Conservation (phyloP, 2,113 vertebrate genomes). For the Polypterus senegalus region DNA sequence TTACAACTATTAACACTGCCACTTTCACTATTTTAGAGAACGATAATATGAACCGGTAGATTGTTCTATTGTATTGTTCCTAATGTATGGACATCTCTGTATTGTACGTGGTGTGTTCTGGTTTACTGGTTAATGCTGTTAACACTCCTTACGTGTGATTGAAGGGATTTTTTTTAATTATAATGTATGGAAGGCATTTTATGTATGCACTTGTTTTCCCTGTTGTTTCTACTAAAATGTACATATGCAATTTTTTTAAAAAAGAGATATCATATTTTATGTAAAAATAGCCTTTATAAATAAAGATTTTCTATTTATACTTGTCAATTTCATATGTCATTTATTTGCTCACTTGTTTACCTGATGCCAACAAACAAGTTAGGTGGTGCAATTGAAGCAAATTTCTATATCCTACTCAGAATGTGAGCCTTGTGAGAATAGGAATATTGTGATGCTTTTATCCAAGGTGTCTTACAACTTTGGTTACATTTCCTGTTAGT, state of each 20-base stretch:
- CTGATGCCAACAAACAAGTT: too few species aligned
- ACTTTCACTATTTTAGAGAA: constrained; percentile 27
- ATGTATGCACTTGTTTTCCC: constrained; percentile 66
- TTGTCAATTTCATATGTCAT: background rate
- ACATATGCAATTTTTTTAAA: constrained; percentile 68
- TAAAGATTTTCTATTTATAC: constrained; percentile 86
- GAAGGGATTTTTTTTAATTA: constrained; percentile 41
- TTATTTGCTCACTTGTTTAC: too few species aligned
- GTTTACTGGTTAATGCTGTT: constrained; percentile 33
- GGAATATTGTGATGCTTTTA: too few species aligned
- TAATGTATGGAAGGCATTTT: constrained; percentile 55
- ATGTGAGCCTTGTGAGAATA: too few species aligned
- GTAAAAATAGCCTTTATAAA: constrained; percentile 76
- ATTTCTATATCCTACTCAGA: too few species aligned
- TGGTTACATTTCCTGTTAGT: too few species aligned
- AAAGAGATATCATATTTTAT: constrained; percentile 75
- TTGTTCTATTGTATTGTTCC: constrained; percentile 24
- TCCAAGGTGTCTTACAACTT: too few species aligned
- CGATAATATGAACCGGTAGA: constrained; percentile 16
- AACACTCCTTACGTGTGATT: constrained; percentile 46
- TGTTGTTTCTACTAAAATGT: constrained; percentile 51
- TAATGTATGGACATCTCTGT: constrained; percentile 28
- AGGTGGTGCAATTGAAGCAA: too few species aligned
- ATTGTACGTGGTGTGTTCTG: constrained; percentile 32
- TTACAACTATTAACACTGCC: constrained; percentile 42